A percentile compares a stretch with the other conserved stretches of the same genome.
These are phyloP conservation scores for Emmelina monodactyla DNA, from an alignment of 2,888 invertebrate genomes.

Conservation along the genomic window DNA sequence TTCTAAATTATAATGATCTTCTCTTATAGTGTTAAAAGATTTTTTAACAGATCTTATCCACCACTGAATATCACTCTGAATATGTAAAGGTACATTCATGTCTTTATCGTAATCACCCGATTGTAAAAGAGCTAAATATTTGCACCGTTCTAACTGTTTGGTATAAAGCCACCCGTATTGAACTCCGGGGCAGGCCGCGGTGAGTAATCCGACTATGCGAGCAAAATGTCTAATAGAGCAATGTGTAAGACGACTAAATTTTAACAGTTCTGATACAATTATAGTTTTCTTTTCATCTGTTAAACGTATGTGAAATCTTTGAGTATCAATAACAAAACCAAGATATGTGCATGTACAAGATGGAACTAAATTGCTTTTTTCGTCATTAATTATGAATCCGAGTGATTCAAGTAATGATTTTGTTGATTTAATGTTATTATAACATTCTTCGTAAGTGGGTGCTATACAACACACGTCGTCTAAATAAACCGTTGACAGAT, in stretches of 20 bases:
- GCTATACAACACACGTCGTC: slow-evolving; percentile 9
- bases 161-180: slow-evolving; percentile 11
- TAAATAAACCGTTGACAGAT: slow-evolving; percentile 9
- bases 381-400: slow-evolving; percentile 5
- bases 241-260: not conserved
- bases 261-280: not conserved
- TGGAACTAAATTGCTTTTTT: slow-evolving; percentile 4
- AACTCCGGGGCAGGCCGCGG: slow-evolving; percentile 11
- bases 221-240: slow-evolving; percentile 4
- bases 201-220: slow-evolving; percentile 9
- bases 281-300: not conserved
- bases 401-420: slow-evolving; percentile 3
- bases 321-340: slow-evolving; percentile 2
- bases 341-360: slow-evolving; percentile 1
- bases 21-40: slow-evolving; percentile 7
- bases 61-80: slow-evolving; percentile 11
- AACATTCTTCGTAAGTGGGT: slow-evolving; percentile 6
- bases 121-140: not conserved
- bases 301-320: not conserved
- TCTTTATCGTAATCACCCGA: not conserved
- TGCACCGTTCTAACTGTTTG: slow-evolving; percentile 4
- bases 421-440: slow-evolving; percentile 5
- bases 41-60: slow-evolving; percentile 10
- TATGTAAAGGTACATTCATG: not conserved
- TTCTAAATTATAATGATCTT: slow-evolving; percentile 10